Conservation (phyloP, 2,888 invertebrate species). For the Fabriciana adippe region DNA sequence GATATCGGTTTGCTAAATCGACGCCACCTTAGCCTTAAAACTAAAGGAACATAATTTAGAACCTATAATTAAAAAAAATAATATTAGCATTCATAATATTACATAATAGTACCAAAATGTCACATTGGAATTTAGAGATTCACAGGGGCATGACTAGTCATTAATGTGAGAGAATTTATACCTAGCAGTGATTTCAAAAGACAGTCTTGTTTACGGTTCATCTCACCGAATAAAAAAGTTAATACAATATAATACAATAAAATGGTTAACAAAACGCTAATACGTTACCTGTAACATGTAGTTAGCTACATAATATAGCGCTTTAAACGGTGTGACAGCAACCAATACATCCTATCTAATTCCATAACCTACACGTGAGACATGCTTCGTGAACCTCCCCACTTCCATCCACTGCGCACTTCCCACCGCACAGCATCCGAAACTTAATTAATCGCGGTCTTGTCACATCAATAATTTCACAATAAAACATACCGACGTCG, state of each 20-base stretch:
- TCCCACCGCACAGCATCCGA: constrained; percentile 52
- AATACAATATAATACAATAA: constrained; percentile 18
- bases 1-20: constrained; percentile 56
- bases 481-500: constrained; percentile 60
- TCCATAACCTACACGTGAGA: background rate
- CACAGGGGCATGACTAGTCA: constrained; percentile 25
- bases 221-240: constrained; percentile 14
- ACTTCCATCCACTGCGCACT: background rate
- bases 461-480: constrained; percentile 67
- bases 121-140: constrained; percentile 21
- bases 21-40: constrained; percentile 55
- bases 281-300: background rate
- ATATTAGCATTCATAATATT: constrained; percentile 27
- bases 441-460: constrained; percentile 49
- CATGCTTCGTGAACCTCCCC: background rate
- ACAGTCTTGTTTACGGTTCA: constrained; percentile 11
- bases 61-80: constrained; percentile 46
- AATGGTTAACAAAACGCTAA: constrained; percentile 2
- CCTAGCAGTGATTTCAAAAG: background rate
- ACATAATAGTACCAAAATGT: constrained; percentile 44
- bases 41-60: constrained; percentile 55
- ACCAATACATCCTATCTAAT: constrained; percentile 2
- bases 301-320: background rate
- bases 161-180: background rate
- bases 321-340: background rate